Conservation (phyloP, 2,888 invertebrate species). For the Cetonia aurata region DNA sequence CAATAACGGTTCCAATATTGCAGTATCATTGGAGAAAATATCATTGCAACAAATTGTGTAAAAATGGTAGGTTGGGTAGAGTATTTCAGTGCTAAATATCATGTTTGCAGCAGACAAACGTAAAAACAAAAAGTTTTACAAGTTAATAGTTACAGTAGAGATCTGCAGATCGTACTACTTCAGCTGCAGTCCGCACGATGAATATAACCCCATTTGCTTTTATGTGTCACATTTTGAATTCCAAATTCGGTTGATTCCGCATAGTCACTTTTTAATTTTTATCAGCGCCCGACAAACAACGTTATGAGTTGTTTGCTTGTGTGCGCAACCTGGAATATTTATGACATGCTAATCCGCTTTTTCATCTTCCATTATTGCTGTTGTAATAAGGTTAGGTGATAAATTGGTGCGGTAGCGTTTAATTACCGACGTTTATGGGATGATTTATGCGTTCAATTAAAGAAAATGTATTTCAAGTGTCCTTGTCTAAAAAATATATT, state of each 20-base stretch:
- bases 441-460: conserved; percentile 1
- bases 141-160: conserved; percentile 14
- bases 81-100: background rate
- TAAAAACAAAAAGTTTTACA: conserved; percentile 3
- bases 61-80: background rate
- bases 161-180: conserved; percentile 11
- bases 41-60: too few species aligned
- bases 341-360: conserved; percentile 14
- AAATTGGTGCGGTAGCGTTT: conserved; percentile 11
- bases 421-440: conserved; percentile 2
- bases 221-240: conserved; percentile 15
- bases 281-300: conserved; percentile 1
- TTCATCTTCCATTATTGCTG: conserved; percentile 14
- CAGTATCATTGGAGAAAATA: too few species aligned
- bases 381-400: background rate
- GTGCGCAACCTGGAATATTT: conserved; percentile 4
- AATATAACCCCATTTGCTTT: conserved; percentile 29
- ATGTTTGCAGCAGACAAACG: background rate
- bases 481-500: too few species aligned
- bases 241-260: conserved; percentile 17
- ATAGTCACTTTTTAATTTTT: conserved; percentile 23
- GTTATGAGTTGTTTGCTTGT: background rate
- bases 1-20: too few species aligned
- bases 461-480: background rate
- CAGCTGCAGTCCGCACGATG: conserved; percentile 15